Conservation (phyloP, 2,797 vertebrate genomes). For the Acrocephalus scirpaceus region DNA sequence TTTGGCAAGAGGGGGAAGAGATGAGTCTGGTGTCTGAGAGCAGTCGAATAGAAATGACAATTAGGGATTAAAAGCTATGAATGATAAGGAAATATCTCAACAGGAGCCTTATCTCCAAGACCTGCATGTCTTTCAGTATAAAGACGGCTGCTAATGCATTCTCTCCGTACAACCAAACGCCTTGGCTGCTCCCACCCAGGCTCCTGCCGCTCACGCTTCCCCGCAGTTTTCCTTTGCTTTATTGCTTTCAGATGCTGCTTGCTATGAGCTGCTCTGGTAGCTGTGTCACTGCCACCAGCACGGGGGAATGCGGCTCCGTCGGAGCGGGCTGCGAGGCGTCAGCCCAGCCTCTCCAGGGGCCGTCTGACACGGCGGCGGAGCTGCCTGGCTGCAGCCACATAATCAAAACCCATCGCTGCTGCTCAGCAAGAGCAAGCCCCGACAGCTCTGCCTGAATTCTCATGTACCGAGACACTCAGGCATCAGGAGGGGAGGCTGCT, state of each 20-base stretch:
- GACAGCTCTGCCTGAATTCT: background rate
- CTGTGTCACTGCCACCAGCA: slow-evolving; percentile 77
- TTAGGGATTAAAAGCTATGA: background rate
- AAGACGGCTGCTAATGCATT: background rate
- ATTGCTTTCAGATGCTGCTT: slow-evolving; percentile 81
- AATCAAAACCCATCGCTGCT: slow-evolving; percentile 51
- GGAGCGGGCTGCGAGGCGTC: slow-evolving; percentile 86
- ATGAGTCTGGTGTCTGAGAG: background rate
- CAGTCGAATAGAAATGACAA: background rate
- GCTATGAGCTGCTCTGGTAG: slow-evolving; percentile 70
- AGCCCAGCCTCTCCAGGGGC: slow-evolving; percentile 82
- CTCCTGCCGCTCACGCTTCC: slow-evolving; percentile 24
- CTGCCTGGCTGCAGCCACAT: slow-evolving; percentile 78
- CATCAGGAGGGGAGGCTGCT: background rate
- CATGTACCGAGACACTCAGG: background rate
- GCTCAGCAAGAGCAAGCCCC: background rate
- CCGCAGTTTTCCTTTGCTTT: slow-evolving; percentile 46
- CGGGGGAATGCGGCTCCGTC: slow-evolving; percentile 78
- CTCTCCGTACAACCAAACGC: background rate
- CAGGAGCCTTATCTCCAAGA: slow-evolving; percentile 11
- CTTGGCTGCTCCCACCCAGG: background rate
- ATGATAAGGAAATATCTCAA: slow-evolving; percentile 12
- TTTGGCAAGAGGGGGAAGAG: background rate
- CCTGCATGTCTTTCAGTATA: background rate
- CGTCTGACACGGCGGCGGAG: slow-evolving; percentile 78